These are phyloP conservation scores for Phthorimaea operculella DNA, from an alignment of 1,140 invertebrate species.

Conservation along the genomic window DNA sequence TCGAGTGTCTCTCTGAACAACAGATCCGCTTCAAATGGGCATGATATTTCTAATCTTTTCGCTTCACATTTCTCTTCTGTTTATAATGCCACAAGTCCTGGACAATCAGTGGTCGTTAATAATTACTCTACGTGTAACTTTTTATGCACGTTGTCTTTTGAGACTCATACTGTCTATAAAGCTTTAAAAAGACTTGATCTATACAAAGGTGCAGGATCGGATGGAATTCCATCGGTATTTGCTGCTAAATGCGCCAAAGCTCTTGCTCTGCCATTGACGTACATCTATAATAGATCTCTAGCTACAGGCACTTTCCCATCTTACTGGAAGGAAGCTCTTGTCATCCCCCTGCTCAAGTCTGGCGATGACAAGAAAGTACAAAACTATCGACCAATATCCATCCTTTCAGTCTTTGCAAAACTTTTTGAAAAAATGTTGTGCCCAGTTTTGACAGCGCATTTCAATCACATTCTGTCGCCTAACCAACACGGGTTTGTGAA, in stretches of 20 bases:
- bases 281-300: slow-evolving; percentile 23
- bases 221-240: slow-evolving; percentile 20
- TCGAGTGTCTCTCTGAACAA: neutral
- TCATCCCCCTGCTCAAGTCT: slow-evolving; percentile 21
- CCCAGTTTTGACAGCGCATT: slow-evolving; percentile 12
- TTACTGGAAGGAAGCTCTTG: slow-evolving; percentile 20
- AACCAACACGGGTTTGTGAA: slow-evolving; percentile 25
- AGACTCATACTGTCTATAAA: slow-evolving; percentile 1
- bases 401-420: slow-evolving; percentile 21
- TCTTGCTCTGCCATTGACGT: slow-evolving; percentile 11
- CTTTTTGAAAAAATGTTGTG: slow-evolving; percentile 22
- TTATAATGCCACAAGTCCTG: neutral
- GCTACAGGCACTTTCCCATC: slow-evolving; percentile 14
- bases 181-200: slow-evolving; percentile 11
- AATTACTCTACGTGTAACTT: neutral
- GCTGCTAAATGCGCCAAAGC: slow-evolving; percentile 9
- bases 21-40: neutral
- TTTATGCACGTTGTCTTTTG: neutral
- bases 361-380: slow-evolving; percentile 9
- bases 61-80: neutral
- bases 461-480: slow-evolving; percentile 7
- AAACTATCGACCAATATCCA: slow-evolving; percentile 26
- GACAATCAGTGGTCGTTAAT: neutral
- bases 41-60: neutral
- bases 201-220: slow-evolving; percentile 14